These are phyloP conservation scores for Latheticus oryzae DNA, from an alignment of 2,888 invertebrate species.

Conservation along the genomic window DNA sequence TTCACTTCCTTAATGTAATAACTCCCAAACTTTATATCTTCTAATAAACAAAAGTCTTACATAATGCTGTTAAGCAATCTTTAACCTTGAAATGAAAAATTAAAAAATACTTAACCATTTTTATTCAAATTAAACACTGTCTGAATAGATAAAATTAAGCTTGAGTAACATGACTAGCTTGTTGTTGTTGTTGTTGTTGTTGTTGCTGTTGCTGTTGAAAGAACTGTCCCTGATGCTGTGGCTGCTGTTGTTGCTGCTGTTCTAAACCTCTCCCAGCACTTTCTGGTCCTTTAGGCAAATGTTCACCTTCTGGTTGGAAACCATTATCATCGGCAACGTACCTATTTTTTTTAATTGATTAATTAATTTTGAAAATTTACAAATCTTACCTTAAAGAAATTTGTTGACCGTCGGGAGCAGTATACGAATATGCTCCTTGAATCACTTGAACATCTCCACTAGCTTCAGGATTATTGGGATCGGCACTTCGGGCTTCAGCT, in stretches of 20 bases:
- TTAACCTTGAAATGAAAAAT: no score
- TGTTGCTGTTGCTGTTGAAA: conserved; percentile 4
- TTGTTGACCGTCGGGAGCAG: conserved; percentile 76
- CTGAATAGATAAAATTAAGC: no score
- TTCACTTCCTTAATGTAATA: no score
- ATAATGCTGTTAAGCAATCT: no score
- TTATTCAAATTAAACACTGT: no score
- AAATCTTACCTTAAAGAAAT: conserved; percentile 70
- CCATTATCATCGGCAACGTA: conserved; percentile 81
- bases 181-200: conserved; percentile 20
- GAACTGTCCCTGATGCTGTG: background rate
- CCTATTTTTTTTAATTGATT: no score
- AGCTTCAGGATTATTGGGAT: conserved; percentile 59
- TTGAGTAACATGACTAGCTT: conserved; percentile 19
- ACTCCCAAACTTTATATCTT: no score
- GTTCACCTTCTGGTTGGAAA: conserved; percentile 75
- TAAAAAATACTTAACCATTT: no score
- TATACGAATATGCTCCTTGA: conserved; percentile 76
- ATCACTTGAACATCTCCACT: conserved; percentile 72
- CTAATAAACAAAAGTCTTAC: no score
- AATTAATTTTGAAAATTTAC: conserved; percentile 5
- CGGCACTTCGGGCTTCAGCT: conserved; percentile 52
- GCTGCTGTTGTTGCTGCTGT: conserved; percentile 34
- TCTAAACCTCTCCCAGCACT: conserved; percentile 49
- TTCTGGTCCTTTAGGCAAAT: conserved; percentile 70